Evolutionary conservation across 2,797 vertebrate genomes (phyloP).

Genomic region (Dicrostonyx torquatus): DNA sequence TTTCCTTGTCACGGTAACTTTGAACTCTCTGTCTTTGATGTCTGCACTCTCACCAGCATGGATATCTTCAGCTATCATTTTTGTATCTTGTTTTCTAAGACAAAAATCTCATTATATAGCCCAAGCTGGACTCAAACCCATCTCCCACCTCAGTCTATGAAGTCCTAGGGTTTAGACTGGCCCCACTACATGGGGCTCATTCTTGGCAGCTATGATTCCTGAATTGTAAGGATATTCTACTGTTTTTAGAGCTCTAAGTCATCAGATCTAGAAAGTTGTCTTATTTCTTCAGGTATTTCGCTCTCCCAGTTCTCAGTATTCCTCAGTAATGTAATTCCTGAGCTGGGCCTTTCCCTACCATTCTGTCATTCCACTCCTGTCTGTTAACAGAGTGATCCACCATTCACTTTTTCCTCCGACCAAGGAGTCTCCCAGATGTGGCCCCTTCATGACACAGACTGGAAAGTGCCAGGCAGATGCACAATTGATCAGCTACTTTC

Average conservation of each 20-base stretch:
- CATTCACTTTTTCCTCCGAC: not conserved
- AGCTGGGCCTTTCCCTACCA: not conserved
- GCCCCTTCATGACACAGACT: not conserved
- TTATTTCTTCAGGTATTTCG: not conserved
- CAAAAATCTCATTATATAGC: not conserved
- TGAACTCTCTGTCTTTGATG: not conserved
- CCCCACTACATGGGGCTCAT: too few relatives aligned
- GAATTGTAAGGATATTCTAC: not conserved
- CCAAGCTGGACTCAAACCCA: not conserved
- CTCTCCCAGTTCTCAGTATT: not conserved
- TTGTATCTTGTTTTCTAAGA: not conserved
- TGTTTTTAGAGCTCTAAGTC: constrained; percentile 6
- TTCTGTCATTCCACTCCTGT: not conserved
- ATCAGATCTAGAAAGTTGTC: not conserved
- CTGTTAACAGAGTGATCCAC: not conserved
- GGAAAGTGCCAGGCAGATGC: not conserved
- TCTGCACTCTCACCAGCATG: not conserved
- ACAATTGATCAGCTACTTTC: not conserved
- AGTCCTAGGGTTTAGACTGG: not conserved
- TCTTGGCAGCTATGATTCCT: constrained; percentile 2
- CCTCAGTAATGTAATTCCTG: constrained; percentile 3
- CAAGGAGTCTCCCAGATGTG: not conserved
- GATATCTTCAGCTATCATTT: constrained; percentile 2
- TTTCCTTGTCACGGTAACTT: constrained; percentile 23
- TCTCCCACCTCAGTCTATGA: not conserved